These are phyloP conservation scores for Scelioninae gen. 1 DNA, from an alignment of 2,888 invertebrate species.

Conservation along the genomic window DNA sequence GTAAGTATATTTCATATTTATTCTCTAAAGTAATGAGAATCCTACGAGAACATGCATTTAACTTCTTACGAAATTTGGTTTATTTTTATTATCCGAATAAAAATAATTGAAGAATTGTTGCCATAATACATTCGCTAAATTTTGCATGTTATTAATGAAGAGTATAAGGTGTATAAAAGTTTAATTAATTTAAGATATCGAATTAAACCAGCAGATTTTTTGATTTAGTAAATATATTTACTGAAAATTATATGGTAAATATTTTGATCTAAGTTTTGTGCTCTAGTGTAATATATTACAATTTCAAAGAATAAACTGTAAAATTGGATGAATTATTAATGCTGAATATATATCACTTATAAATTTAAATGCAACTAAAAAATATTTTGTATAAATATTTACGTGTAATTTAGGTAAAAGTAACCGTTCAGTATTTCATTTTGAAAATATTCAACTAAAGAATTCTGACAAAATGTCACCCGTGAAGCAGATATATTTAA, in stretches of 20 bases:
- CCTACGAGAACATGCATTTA: conserved; percentile 3
- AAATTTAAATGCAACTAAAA: background rate
- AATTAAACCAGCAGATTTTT: too few relatives aligned
- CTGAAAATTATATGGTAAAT: too few relatives aligned
- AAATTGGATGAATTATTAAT: too few relatives aligned
- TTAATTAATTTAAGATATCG: too few relatives aligned
- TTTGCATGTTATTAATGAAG: too few relatives aligned
- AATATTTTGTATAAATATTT: background rate
- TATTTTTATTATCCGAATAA: background rate
- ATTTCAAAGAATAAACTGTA: too few relatives aligned
- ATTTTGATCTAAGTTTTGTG: too few relatives aligned
- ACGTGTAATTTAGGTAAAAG: conserved; percentile 5
- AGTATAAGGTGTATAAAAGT: too few relatives aligned
- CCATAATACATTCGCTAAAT: too few relatives aligned
- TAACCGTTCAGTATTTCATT: conserved; percentile 6
- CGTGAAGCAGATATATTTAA: conserved; percentile 12
- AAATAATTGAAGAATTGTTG: background rate
- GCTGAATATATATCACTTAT: too few relatives aligned
- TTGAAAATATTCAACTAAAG: background rate
- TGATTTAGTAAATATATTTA: too few relatives aligned
- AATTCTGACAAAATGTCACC: conserved; percentile 15
- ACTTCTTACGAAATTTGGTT: background rate
- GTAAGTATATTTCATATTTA: conserved; percentile 86
- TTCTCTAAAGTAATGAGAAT: background rate
- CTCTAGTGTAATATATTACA: too few relatives aligned